Percentiles rank a stretch among this genome's conserved stretches.
Conservation (phyloP, 2,888 invertebrate genomes). For the Andricus curvator region DNA sequence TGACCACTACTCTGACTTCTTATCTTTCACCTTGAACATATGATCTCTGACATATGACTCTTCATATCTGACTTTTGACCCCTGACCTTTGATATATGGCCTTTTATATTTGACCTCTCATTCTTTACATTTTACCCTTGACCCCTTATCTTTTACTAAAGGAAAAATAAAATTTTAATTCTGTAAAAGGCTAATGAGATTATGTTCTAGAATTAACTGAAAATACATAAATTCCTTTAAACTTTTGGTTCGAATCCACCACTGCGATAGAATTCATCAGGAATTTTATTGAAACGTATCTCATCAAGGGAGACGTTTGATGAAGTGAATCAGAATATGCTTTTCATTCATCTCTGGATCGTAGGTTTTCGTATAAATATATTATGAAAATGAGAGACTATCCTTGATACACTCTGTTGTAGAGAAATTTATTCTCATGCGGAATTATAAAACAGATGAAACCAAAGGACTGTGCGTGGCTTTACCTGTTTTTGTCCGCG, state of each 20-base stretch:
- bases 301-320: conserved; percentile 22
- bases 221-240: not conserved
- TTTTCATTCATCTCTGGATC: conserved; percentile 44
- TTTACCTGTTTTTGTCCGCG: conserved; percentile 14
- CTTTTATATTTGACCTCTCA: too few relatives aligned
- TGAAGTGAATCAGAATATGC: conserved; percentile 65
- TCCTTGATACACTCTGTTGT: not conserved
- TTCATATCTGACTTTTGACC: too few relatives aligned
- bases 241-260: not conserved
- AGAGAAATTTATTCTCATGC: not conserved
- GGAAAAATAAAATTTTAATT: not conserved
- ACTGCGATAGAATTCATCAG: not conserved
- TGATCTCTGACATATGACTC: too few relatives aligned
- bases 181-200: not conserved
- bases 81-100: too few relatives aligned
- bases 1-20: too few relatives aligned
- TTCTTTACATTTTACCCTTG: too few relatives aligned
- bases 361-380: not conserved
- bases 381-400: not conserved
- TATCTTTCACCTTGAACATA: too few relatives aligned
- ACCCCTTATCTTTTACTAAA: not conserved
- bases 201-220: not conserved
- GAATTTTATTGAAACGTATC: not conserved
- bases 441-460: not conserved
- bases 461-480: not conserved